A percentile compares a stretch with the other conserved stretches of the same genome.
These are phyloP conservation scores for Aricia artaxerxes DNA, from an alignment of 2,888 invertebrate species.

Conservation along the genomic window DNA sequence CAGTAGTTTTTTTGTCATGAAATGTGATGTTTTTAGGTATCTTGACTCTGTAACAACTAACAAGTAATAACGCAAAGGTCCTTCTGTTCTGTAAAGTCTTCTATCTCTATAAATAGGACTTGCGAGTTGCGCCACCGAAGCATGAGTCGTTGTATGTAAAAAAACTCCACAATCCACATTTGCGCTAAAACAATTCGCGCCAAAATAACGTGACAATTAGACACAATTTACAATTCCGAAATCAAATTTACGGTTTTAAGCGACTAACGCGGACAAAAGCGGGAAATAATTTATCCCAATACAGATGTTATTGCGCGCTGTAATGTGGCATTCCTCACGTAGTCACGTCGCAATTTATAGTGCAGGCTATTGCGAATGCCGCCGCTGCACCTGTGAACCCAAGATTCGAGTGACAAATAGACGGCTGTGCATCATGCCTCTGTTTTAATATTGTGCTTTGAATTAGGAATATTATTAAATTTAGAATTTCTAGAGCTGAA, in stretches of 20 bases:
- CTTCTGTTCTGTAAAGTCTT: too few species aligned
- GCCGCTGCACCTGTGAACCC: slow-evolving; percentile 36
- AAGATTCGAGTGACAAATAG: slow-evolving; percentile 22
- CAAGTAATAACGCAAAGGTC: too few species aligned
- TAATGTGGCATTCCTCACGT: slow-evolving; percentile 63
- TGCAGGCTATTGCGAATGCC: slow-evolving; percentile 52
- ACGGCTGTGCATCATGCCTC: neutral
- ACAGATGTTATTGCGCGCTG: slow-evolving; percentile 36
- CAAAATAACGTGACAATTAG: neutral
- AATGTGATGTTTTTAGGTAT: too few species aligned
- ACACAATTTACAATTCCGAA: slow-evolving; percentile 9
- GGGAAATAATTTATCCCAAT: slow-evolving; percentile 44
- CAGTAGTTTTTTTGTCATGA: too few species aligned
- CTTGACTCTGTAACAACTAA: too few species aligned
- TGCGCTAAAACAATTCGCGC: slow-evolving; percentile 2
- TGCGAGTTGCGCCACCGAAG: too few species aligned
- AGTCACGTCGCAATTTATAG: slow-evolving; percentile 51
- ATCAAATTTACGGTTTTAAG: slow-evolving; percentile 14
- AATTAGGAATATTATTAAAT: slow-evolving; percentile 3
- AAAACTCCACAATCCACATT: neutral
- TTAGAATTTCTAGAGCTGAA: too few species aligned
- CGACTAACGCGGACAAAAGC: slow-evolving; percentile 12
- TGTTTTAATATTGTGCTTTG: slow-evolving; percentile 14
- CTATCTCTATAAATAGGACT: too few species aligned
- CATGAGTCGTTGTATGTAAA: too few species aligned